These are phyloP conservation scores for Garrulus glandarius DNA, from an alignment of 2,797 vertebrate species.

Conservation along the genomic window DNA sequence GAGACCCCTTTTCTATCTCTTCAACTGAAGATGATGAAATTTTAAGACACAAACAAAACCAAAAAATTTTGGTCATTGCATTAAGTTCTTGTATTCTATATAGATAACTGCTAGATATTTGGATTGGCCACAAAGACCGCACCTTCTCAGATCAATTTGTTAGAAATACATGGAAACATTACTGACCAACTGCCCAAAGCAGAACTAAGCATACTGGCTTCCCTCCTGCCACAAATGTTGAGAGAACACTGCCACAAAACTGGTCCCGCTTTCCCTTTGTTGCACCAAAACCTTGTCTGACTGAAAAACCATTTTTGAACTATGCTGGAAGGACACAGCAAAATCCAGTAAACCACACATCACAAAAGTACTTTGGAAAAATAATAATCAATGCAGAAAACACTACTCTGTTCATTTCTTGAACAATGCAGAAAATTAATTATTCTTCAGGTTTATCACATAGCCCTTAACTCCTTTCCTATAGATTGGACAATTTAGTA, in stretches of 20 bases:
- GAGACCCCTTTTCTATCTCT: neutral
- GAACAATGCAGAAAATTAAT: neutral
- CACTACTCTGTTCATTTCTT: neutral
- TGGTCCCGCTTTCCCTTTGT: neutral
- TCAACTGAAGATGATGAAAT: neutral
- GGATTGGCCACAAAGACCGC: neutral
- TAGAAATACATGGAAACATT: neutral
- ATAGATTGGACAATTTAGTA: neutral
- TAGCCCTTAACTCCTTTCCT: neutral
- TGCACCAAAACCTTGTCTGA: neutral
- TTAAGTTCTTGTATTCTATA: neutral
- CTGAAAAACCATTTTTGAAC: neutral
- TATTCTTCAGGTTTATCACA: neutral
- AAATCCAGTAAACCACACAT: neutral
- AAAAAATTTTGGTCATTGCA: neutral
- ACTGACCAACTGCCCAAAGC: neutral
- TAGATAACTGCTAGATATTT: neutral
- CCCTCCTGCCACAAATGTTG: neutral
- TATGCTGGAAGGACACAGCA: neutral
- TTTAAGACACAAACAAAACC: neutral
- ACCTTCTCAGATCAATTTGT: neutral
- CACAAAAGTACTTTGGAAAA: neutral
- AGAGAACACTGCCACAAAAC: neutral
- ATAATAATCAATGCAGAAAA: neutral
- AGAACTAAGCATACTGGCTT: neutral